Conservation (phyloP, 2,797 vertebrate species). For the Fistularia commersonii region DNA sequence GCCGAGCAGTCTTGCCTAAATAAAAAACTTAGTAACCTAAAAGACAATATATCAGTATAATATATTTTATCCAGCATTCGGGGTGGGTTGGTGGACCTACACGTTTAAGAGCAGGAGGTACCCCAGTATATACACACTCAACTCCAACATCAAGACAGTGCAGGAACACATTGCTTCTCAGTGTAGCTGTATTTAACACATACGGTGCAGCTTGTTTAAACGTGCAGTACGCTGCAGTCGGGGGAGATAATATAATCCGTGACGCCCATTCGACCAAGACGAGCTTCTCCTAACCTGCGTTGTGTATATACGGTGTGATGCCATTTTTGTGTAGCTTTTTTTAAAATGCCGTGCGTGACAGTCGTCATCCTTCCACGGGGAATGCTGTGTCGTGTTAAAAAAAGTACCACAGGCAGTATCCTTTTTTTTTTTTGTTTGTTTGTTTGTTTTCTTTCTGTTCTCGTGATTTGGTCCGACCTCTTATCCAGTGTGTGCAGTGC, state of each 20-base stretch:
- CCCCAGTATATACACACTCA: conserved; percentile 67
- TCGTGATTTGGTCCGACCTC: conserved; percentile 66
- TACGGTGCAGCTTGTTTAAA: conserved; percentile 69
- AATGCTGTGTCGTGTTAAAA: conserved; percentile 71
- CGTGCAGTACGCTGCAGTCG: conserved; percentile 53
- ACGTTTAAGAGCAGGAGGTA: conserved; percentile 64
- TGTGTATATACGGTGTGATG: conserved; percentile 75
- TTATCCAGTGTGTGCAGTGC: conserved; percentile 71
- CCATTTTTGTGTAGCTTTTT: conserved; percentile 77
- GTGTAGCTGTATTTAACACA: conserved; percentile 65
- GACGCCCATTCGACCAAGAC: conserved; percentile 59
- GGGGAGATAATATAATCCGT: conserved; percentile 63
- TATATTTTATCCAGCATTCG: conserved; percentile 73
- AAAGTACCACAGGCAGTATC: conserved; percentile 60
- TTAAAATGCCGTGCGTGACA: conserved; percentile 63
- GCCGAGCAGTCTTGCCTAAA: conserved; percentile 77
- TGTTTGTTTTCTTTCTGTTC: conserved; percentile 33
- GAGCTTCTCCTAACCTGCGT: conserved; percentile 69
- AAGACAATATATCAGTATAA: conserved; percentile 73
- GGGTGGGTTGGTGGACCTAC: conserved; percentile 57
- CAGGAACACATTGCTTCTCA: conserved; percentile 74
- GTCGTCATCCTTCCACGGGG: conserved; percentile 69
- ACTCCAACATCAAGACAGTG: conserved; percentile 62
- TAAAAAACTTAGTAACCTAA: conserved; percentile 79
- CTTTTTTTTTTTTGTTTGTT: conserved; percentile 21